These are phyloP conservation scores for Luperina testacea DNA, from an alignment of 2,888 invertebrate genomes.

Conservation along the genomic window DNA sequence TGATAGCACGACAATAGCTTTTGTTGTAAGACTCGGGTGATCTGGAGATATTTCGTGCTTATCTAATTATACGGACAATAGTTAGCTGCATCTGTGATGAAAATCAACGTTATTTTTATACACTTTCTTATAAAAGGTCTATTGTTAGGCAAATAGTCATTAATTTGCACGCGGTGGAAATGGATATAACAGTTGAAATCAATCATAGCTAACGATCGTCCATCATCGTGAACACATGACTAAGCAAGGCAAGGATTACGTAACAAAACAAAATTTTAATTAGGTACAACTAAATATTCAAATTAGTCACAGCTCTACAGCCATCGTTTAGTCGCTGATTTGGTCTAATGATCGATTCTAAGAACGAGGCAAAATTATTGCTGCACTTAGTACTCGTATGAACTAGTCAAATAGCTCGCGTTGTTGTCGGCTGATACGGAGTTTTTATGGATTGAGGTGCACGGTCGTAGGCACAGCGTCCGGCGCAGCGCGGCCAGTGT, in stretches of 20 bases:
- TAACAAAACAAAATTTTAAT: conserved; percentile 42
- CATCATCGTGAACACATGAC: conserved; percentile 15
- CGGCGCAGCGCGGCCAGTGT: conserved; percentile 59
- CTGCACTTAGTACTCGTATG: conserved; percentile 45
- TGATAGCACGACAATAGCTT: conserved; percentile 76
- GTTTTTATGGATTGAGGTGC: conserved; percentile 55
- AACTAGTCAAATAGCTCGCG: conserved; percentile 44
- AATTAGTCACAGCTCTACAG: conserved; percentile 52
- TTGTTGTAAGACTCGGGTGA: conserved; percentile 68
- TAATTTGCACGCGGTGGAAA: conserved; percentile 25
- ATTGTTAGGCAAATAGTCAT: conserved; percentile 40
- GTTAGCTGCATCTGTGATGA: conserved; percentile 44
- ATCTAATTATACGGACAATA: conserved; percentile 63
- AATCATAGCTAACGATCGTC: conserved; percentile 27
- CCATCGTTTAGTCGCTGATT: conserved; percentile 56
- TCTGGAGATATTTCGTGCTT: conserved; percentile 60
- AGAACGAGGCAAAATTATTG: conserved; percentile 50
- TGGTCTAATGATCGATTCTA: conserved; percentile 61
- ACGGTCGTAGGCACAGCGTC: conserved; percentile 45
- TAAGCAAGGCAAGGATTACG: conserved; percentile 25
- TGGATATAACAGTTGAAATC: conserved; percentile 25
- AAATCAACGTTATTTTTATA: conserved; percentile 51
- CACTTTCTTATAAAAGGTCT: conserved; percentile 49
- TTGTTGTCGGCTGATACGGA: conserved; percentile 42
- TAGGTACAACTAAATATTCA: conserved; percentile 35